phyloP scores from a whole-genome alignment of 2,797 vertebrate species.

The Mastacembelus armatus region DNA sequence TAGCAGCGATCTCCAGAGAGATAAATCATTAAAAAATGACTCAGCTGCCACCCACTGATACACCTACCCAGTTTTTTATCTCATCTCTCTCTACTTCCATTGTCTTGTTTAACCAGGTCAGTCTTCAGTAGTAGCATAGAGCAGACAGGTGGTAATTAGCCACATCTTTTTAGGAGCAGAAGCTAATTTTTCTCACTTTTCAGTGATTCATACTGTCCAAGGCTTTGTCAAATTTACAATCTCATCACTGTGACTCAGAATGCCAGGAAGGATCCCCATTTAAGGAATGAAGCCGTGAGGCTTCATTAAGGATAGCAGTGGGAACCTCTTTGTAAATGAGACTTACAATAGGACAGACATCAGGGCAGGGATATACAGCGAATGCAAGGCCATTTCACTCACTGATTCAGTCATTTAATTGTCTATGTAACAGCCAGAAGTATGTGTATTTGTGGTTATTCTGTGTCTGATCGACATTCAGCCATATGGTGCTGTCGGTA shows the following conservation, averaged over 20 bases:
- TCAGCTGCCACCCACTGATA: slow-evolving; percentile 8
- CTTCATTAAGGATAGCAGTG: slow-evolving; percentile 3
- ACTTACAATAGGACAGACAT: slow-evolving; percentile 7
- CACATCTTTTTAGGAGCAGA: slow-evolving; percentile 13
- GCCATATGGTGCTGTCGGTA: slow-evolving; percentile 17
- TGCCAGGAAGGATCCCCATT: slow-evolving; percentile 2
- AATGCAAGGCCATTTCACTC: slow-evolving; percentile 9
- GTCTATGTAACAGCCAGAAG: slow-evolving; percentile 7
- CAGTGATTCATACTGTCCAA: slow-evolving; percentile 24
- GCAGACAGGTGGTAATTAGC: slow-evolving; percentile 47
- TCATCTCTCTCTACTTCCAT: slow-evolving; percentile 15
- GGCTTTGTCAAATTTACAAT: slow-evolving; percentile 22
- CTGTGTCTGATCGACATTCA: slow-evolving; percentile 8
- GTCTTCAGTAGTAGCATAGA: slow-evolving; percentile 21
- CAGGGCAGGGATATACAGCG: background rate
- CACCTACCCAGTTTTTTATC: background rate
- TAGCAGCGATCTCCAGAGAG: background rate
- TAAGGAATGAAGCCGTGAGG: slow-evolving; percentile 10
- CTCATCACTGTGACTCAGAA: slow-evolving; percentile 33
- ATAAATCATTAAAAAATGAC: background rate
- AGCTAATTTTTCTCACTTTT: slow-evolving; percentile 21
- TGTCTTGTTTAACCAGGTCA: slow-evolving; percentile 32
- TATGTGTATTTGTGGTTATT: background rate
- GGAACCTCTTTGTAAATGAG: slow-evolving; percentile 6
- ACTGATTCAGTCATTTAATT: background rate